Base-by-base conservation (phyloP, 2,113 vertebrate species). In the Pelecanus crispus region DNA sequence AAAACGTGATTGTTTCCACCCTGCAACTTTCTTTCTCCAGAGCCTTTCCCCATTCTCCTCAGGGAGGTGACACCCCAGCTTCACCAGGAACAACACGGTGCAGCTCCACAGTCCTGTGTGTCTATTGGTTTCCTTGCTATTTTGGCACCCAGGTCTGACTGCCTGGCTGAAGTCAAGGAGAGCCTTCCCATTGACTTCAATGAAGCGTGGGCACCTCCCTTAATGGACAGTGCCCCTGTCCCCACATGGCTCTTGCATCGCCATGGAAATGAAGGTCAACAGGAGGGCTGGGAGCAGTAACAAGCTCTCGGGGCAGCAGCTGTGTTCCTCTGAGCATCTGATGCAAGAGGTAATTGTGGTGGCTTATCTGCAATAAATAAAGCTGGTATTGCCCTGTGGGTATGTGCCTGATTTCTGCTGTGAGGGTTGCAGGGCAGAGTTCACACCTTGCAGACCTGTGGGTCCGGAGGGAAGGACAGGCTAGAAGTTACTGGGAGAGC, bases 301-400 rank as follows among this genome's bases (percentile, higher is more conserved):
- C 3, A 10, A 62, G 49, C 7, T 17, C 18, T 73, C 24, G 26
- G n/a, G 40, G 28, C 47, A 81, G 31, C 1, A 1, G 17, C 55
- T 32, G 1, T 17, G 18, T 22, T 84, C 52, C 61, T 81, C 25
- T 61, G 49, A 65, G 87, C 56, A 49, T 40, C 36, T 67, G n/a
- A 24, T 19, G 20, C 22, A 50, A 38, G 44, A 73, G 8, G 42
- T 1, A 2, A 36, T 16, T 53, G 38, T 0, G 0, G 36, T 45
- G 31, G 17, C 4, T 1, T 21, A 31, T 34, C 24, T 65, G 44
- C 31, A 58, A 32, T 61, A 62, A 78, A 40, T 36, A 14, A 72
- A 70, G 32, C 2, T 45, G 29, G 3, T 53, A 29, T 58, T 38
- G 6, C 42, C n/a, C 62, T 72, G 22, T 9, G 25, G 8, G 17